Evolutionary conservation across 2,797 vertebrate genomes (phyloP).

Genomic region (Sebastiscus tertius): DNA sequence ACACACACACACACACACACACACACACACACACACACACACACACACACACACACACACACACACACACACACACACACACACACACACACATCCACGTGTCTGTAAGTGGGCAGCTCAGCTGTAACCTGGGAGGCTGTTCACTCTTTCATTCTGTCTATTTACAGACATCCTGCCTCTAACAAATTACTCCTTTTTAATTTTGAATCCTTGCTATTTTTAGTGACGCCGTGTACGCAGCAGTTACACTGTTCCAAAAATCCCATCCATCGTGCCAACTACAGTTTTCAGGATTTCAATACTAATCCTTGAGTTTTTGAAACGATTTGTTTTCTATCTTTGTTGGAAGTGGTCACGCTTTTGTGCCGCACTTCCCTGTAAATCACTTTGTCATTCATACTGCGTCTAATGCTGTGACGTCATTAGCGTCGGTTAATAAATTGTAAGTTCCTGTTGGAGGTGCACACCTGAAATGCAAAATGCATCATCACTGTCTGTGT

Average conservation of each 20-base stretch:
- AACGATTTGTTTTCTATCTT: not conserved
- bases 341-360: not conserved
- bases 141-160: slow-evolving; percentile 45
- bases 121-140: slow-evolving; percentile 74
- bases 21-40: not conserved
- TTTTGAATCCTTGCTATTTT: slow-evolving; percentile 40
- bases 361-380: not conserved
- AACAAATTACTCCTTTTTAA: slow-evolving; percentile 37
- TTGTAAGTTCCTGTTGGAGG: not conserved
- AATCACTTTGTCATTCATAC: not conserved
- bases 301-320: not conserved
- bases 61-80: not conserved
- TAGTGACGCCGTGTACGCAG: not conserved
- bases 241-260: not conserved
- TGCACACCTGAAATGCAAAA: not conserved
- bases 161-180: slow-evolving; percentile 51
- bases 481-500: not conserved
- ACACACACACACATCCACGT: slow-evolving; percentile 5
- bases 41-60: not conserved
- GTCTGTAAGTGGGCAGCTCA: slow-evolving; percentile 60
- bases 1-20: not conserved
- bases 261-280: not conserved
- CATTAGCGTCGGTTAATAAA: not conserved
- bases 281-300: slow-evolving; percentile 14
- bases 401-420: not conserved